phyloP scores from a whole-genome alignment of 1,140 invertebrate species.

The Drosophila insularis region DNA sequence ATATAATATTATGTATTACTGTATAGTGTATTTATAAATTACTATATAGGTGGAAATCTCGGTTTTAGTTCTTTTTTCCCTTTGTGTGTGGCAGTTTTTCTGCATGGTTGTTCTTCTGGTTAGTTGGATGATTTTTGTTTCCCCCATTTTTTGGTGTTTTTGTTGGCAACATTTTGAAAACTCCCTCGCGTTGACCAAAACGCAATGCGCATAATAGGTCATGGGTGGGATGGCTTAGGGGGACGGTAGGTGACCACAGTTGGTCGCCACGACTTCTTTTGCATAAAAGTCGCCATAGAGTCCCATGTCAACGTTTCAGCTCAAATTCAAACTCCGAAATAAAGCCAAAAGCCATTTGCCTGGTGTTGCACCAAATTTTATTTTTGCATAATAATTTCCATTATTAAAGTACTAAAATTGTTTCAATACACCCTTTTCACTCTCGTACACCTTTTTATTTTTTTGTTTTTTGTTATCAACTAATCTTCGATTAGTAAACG shows the following conservation, averaged over 20 bases:
- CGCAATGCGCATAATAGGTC: conserved; percentile 32
- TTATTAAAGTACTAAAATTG: not conserved
- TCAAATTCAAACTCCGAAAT: not conserved
- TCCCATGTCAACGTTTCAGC: conserved; percentile 36
- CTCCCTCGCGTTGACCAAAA: conserved; percentile 30
- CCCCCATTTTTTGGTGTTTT: conserved; percentile 23
- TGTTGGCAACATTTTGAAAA: conserved; percentile 42
- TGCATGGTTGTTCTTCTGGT: conserved; percentile 26
- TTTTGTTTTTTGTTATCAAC: not conserved
- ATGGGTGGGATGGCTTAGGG: conserved; percentile 37
- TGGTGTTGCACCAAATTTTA: not conserved
- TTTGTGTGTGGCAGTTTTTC: conserved; percentile 47
- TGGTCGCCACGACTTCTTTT: conserved; percentile 43
- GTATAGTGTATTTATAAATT: not conserved
- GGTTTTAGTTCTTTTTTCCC: conserved; percentile 14
- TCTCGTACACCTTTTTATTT: not conserved
- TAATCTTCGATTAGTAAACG: conserved; percentile 47
- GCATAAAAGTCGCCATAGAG: conserved; percentile 53
- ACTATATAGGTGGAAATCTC: not conserved
- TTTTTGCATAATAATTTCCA: not conserved
- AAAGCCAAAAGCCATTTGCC: too few species aligned
- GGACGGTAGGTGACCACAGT: conserved; percentile 23
- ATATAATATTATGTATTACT: too few species aligned
- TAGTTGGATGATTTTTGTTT: not conserved
- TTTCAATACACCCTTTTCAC: not conserved